These are phyloP conservation scores for Coleophora deauratella DNA, from an alignment of 2,888 invertebrate genomes.

Conservation along the genomic window DNA sequence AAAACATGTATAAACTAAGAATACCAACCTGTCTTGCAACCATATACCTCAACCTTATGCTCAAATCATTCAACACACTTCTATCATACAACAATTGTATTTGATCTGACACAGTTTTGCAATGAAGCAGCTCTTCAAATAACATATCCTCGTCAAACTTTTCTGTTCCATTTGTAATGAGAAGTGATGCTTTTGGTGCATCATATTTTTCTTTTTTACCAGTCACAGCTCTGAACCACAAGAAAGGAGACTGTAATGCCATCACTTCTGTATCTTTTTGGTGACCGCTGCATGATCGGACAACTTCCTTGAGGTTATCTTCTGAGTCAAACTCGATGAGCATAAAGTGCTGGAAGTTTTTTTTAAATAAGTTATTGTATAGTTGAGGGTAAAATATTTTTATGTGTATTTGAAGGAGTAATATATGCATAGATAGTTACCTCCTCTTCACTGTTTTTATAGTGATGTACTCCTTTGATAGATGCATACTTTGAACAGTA, in stretches of 20 bases:
- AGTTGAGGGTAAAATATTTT: too few species aligned
- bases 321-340: conserved; percentile 80
- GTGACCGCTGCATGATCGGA: conserved; percentile 72
- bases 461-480: conserved; percentile 79
- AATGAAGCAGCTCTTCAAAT: conserved; percentile 54
- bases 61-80: conserved; percentile 82
- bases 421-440: too few species aligned
- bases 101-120: conserved; percentile 77
- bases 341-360: conserved; percentile 77
- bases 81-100: conserved; percentile 75
- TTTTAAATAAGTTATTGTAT: neutral
- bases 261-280: conserved; percentile 73
- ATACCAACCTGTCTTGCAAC: conserved; percentile 78
- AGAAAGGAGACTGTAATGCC: conserved; percentile 79
- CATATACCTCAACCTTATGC: conserved; percentile 82
- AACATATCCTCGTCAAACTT: conserved; percentile 55
- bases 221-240: conserved; percentile 79
- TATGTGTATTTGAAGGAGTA: too few species aligned
- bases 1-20: too few species aligned
- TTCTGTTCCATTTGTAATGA: conserved; percentile 60
- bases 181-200: conserved; percentile 18
- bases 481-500: conserved; percentile 81
- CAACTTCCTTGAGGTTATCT: conserved; percentile 66
- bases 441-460: conserved; percentile 63
- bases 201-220: conserved; percentile 33